Conservation (phyloP, 2,888 invertebrate species). For the Tubiluchus corallicola region DNA sequence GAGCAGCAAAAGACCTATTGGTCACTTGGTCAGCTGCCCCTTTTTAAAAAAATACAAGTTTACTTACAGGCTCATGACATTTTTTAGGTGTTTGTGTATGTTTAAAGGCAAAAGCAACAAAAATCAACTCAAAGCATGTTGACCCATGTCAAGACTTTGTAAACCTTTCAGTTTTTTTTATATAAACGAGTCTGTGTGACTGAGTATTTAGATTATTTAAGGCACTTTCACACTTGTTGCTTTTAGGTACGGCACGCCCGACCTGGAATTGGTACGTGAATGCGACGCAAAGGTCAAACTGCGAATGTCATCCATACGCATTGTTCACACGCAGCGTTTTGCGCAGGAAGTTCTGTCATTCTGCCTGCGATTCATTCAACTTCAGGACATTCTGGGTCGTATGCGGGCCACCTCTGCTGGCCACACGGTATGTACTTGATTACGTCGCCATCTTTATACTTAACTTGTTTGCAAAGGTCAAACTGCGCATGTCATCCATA, state of each 20-base stretch:
- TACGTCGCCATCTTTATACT: too few relatives aligned
- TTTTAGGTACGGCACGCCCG: conserved; percentile 35
- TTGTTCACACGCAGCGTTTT: conserved; percentile 84
- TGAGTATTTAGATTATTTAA: not conserved
- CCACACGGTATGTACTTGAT: conserved; percentile 25
- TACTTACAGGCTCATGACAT: too few relatives aligned
- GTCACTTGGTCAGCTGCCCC: too few relatives aligned
- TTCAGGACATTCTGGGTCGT: conserved; percentile 53
- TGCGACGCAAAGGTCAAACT: conserved; percentile 52
- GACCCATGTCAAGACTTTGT: too few relatives aligned
- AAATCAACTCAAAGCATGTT: too few relatives aligned
- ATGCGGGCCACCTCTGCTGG: conserved; percentile 44
- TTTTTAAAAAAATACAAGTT: too few relatives aligned
- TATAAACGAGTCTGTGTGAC: conserved; percentile 1
- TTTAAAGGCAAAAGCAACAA: too few relatives aligned
- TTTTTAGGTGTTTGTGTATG: too few relatives aligned
- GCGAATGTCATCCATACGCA: conserved; percentile 73
- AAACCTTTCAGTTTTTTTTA: too few relatives aligned
- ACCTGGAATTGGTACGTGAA: conserved; percentile 30
- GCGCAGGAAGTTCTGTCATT: conserved; percentile 71
- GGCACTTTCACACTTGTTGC: conserved; percentile 12
- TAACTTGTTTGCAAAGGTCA: too few relatives aligned
- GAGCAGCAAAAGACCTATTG: too few relatives aligned
- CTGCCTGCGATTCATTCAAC: conserved; percentile 51
- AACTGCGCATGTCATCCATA: too few relatives aligned